Conservation (phyloP, 2,888 invertebrate genomes). For the Lasioglossum pauxillum region DNA sequence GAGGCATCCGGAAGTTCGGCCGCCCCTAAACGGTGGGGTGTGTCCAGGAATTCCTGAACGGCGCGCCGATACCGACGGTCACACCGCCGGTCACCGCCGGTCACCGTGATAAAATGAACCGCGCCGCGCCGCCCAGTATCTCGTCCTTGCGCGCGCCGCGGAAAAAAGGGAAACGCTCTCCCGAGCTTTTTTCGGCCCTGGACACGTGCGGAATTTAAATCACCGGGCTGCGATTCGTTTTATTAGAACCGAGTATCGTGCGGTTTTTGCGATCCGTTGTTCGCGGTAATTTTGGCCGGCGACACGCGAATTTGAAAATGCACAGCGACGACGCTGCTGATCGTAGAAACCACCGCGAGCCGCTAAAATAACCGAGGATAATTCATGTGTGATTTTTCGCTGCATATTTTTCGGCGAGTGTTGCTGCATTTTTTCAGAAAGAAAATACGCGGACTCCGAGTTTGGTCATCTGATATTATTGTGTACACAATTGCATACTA, state of each 20-base stretch:
- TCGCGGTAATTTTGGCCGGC: conserved; percentile 39
- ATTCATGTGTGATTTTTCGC: background rate
- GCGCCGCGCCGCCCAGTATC: conserved; percentile 36
- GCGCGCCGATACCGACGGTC: conserved; percentile 48
- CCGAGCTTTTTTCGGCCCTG: conserved; percentile 37
- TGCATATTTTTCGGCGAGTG: background rate
- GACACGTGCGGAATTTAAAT: conserved; percentile 59
- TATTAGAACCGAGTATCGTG: conserved; percentile 51
- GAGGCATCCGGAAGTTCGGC: conserved; percentile 68
- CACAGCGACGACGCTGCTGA: background rate
- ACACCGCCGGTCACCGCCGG: conserved; percentile 14
- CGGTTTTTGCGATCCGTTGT: conserved; percentile 3
- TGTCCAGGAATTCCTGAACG: conserved; percentile 67
- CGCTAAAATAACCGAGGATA: background rate
- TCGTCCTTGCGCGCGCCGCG: conserved; percentile 37
- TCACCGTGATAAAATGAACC: conserved; percentile 52
- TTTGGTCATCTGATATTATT: background rate
- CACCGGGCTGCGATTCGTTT: conserved; percentile 48
- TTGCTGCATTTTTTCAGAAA: background rate
- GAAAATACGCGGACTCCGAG: background rate
- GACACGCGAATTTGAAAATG: conserved; percentile 21
- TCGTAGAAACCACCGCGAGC: background rate
- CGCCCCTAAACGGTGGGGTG: conserved; percentile 64
- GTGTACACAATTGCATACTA: background rate
- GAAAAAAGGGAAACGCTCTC: background rate